Percentiles rank a stretch among this genome's conserved stretches.
phyloP scores from a whole-genome alignment of 2,797 vertebrate species.

The Chelonia mydas region DNA sequence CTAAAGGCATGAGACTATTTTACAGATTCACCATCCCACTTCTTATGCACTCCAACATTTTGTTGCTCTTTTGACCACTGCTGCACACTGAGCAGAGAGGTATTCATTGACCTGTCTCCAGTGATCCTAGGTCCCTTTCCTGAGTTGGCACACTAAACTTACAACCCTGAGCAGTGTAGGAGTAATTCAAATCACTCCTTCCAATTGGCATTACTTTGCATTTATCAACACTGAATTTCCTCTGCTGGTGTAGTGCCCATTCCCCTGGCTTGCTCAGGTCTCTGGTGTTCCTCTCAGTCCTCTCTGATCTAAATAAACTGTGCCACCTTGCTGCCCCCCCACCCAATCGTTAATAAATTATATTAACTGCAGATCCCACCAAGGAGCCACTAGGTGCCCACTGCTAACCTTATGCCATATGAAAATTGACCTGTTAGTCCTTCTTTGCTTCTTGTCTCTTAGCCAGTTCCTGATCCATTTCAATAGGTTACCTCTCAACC shows the following conservation, averaged over 20 bases:
- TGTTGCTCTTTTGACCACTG: rapidly evolving
- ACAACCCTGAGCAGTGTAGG: neutral
- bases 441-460: neutral
- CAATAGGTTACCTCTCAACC: neutral
- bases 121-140: neutral
- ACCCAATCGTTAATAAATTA: neutral
- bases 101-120: neutral
- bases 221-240: neutral
- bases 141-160: neutral
- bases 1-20: neutral
- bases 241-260: neutral
- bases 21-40: neutral
- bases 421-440: neutral
- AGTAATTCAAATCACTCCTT: neutral
- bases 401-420: neutral
- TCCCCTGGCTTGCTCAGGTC: neutral
- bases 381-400: neutral
- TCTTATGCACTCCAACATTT: neutral
- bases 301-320: neutral
- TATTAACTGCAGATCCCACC: neutral
- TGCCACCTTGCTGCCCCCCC: neutral
- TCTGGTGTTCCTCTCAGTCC: neutral
- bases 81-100: neutral
- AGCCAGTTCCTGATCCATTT: neutral
- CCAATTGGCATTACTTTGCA: neutral